Evolutionary conservation across 2,888 invertebrate species (phyloP), one percentile per base, ranked within the genome.

Genomic region (Podotricha telesiphe): DNA sequence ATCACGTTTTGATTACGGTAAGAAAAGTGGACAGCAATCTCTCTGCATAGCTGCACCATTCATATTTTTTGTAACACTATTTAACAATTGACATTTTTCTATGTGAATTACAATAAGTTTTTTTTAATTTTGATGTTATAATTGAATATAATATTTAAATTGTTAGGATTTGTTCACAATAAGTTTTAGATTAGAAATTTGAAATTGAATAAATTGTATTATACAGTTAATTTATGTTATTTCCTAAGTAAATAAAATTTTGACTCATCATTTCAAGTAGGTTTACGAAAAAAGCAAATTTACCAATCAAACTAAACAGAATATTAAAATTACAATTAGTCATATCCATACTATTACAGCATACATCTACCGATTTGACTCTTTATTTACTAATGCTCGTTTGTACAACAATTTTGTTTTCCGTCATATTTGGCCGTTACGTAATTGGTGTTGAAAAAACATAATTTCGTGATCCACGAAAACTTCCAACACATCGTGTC

Each of bases 1-100:
- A 89, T 92, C 89, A 89, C 85, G 86, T 84, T 90, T 91, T 90
- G 89, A 91, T 91, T 89, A 86, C 80, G 73, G 84, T 83, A 85
- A 87, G 68, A 85, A 86, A 86, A 80, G 77, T 86, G 86, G 86
- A 86, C 81, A 82, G 81, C 17, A 34, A 81, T 82, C 80, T 82
- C 82, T 82, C 56, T 65, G 40, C 65, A 61, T 69, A 40, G 40
- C 11, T 58, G 28, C 40, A 47, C 34, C 58, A 40, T 68, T 62
- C 58, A 45, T 37, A 53, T 51, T 67, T 65, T 67, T 55, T 42
- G 51, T 37, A 20, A 17, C n/a, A 28, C 7, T 17, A 42, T 59
- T 42, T 15, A 51, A 59, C 19, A 37, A 51, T 65, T 53, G n/a
- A 53, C n/a, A 53, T 28, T 40, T 42, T 28, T 40, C 19, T 59